These are phyloP conservation scores for Sardina pilchardus DNA, from an alignment of 2,113 vertebrate species.

Conservation along the genomic window DNA sequence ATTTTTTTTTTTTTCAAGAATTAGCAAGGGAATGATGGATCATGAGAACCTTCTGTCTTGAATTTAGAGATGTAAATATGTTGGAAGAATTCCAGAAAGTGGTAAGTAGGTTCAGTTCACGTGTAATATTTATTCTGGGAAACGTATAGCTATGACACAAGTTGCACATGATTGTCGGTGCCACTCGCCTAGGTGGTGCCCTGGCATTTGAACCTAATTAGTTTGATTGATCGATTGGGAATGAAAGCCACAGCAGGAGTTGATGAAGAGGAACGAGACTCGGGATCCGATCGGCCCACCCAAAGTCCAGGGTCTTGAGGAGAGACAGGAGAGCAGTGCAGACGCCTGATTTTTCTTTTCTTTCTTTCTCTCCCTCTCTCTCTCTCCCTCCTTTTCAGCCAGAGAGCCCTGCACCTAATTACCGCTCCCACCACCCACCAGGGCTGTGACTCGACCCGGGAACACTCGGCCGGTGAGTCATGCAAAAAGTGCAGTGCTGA, in stretches of 20 bases:
- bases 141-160: neutral
- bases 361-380: neutral
- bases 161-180: neutral
- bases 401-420: slow-evolving; percentile 7
- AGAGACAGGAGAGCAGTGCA: neutral
- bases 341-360: neutral
- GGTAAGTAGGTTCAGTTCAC: neutral
- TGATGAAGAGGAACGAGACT: neutral
- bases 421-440: neutral
- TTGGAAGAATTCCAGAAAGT: neutral
- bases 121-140: neutral
- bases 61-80: neutral
- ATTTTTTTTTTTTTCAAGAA: neutral
- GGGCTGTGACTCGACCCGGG: slow-evolving; percentile 7
- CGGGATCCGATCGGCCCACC: neutral
- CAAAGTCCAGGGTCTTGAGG: neutral
- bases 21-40: neutral
- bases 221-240: neutral
- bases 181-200: neutral
- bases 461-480: slow-evolving; percentile 11
- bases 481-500: slow-evolving; percentile 5
- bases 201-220: neutral
- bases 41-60: neutral
- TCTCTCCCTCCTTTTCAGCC: neutral
- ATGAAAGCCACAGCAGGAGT: neutral